These are phyloP conservation scores for Stichodactyla mertensii DNA, from an alignment of 64 coral and sea anemone species.

Conservation along the genomic window DNA sequence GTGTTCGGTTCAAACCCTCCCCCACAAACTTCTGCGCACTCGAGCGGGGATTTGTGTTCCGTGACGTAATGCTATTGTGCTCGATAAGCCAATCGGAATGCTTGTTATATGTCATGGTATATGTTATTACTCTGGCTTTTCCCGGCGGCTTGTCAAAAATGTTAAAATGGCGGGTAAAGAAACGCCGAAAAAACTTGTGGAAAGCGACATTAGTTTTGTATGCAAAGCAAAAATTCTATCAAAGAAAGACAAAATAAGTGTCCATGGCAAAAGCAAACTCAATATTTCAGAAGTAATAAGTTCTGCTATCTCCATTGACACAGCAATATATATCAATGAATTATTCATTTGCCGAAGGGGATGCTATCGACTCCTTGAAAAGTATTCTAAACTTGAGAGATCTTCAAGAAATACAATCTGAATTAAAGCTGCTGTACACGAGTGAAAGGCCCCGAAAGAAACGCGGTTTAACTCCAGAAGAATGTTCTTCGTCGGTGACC, in stretches of 20 bases:
- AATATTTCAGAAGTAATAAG: neutral
- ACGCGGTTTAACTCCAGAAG: constrained; percentile 7
- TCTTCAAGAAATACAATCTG: constrained; percentile 19
- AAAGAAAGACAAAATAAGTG: constrained; percentile 13
- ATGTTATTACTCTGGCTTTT: neutral
- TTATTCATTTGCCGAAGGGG: constrained; percentile 24
- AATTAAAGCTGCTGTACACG: constrained; percentile 8
- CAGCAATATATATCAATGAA: constrained; percentile 17
- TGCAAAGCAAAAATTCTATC: neutral
- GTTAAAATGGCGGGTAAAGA: constrained; percentile 12
- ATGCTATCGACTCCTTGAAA: constrained; percentile 35
- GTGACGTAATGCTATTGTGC: neutral
- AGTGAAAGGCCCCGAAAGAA: constrained; percentile 23
- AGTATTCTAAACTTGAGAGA: constrained; percentile 31
- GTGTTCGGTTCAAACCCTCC: too few species aligned
- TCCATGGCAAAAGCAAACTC: constrained; percentile 21
- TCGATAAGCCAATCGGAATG: neutral
- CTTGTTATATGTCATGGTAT: neutral
- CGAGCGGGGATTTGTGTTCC: constrained; percentile 2
- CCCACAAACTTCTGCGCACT: neutral
- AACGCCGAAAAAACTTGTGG: constrained; percentile 16
- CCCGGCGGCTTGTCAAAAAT: neutral
- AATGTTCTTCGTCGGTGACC: constrained; percentile 10
- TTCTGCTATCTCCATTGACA: neutral
- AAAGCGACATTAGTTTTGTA: neutral